Base-by-base conservation (phyloP, 2,113 vertebrate genomes). In the Stigmatopora nigra region DNA sequence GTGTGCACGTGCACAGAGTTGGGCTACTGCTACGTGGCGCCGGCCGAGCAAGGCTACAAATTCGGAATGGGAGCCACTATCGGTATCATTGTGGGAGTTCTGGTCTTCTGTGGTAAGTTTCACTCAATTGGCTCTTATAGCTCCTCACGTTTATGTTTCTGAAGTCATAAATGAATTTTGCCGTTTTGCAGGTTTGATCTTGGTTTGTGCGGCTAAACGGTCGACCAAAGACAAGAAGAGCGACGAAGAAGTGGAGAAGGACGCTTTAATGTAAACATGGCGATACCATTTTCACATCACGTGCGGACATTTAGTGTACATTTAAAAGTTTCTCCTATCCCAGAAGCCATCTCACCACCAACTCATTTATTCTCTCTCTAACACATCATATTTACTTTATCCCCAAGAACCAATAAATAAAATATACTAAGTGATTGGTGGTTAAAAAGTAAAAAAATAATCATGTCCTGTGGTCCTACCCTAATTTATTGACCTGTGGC, bases 1-100 rank as follows among this genome's bases (percentile, higher is more conserved):
- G 84, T 92, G 7, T 92, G 91, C 76, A 91, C 90, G 86, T 92
- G 91, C 79, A 92, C 91, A n/a, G 59, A 69, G 56, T 68, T 90
- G 45, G 91, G 91, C 6, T 82, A 89, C 82, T 92, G 91, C 86
- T 91, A 83, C 80, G 1, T 77, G 0, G 25, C 75, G 41, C 91
- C 90, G 9, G 60, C 1, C 0, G 3, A 14, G 1, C 68, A 48
- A 2, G 0, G 1, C 5, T 60, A 72, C 55, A 78, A 64, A 12
- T 65, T 16, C 0, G 69, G 83, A 2, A 0, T 85, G 36, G 60
- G 80, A 59, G 0, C 67, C 67, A 92, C 90, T 44, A 44, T 90
- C 14, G 90, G 79, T 10, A 88, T 91, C 70, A 79, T 92, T 41
- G 88, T 0, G 4, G 89, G 89, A 36, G 55, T 65, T 12, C 0